Base-by-base conservation (phyloP, 1,140 invertebrate species). In the Aphis gossypii region DNA sequence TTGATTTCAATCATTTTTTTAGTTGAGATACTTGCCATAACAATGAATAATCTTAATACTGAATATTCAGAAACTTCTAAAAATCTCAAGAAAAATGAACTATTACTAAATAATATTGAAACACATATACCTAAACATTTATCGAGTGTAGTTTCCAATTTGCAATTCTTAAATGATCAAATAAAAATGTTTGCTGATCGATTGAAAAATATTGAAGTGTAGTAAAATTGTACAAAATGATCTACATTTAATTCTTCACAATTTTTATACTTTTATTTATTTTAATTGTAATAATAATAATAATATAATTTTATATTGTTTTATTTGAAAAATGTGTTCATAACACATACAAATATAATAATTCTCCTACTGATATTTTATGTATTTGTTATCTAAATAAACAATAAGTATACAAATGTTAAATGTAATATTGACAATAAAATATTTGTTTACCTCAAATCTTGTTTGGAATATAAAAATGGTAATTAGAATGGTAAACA, bases 101-200 rank as follows among this genome's bases (percentile, higher is more conserved):
- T 87, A 87, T 87, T 87, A 87, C 3, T 87, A n/a, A 48, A 87
- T 87, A 46, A 87, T 44, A 87, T 87, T 87, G 84, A 87, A 30
- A 38, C 4, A 14, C 9, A 87, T 35, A 87, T 87, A 20, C 8
- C 25, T 87, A 87, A n/a, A 46, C 44, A 87, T 48, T 30, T 46
- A 48, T 3, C 25, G 20, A 87, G 11, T n/a, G 11, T n/a, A n/a
- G 41, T 87, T 87, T 46, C 25, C 5, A 46, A n/a, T 46, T 87
- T 87, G 44, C 44, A 87, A 87, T 87, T 25, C 5, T 48, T 87
- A 87, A 30, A n/a, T 87, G 1, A 14, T 30, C 84, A 23, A 87
- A 87, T 87, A 87, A 11, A 48, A 87, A 11, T 48, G 5, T 46
- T 48, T n/a, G 41, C 11, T 30, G 20, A 87, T 46, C 25, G 14